Percentiles rank a stretch among this genome's conserved stretches.
These are phyloP conservation scores for Papilio protenor DNA, from an alignment of 2,888 invertebrate genomes.

Conservation along the genomic window DNA sequence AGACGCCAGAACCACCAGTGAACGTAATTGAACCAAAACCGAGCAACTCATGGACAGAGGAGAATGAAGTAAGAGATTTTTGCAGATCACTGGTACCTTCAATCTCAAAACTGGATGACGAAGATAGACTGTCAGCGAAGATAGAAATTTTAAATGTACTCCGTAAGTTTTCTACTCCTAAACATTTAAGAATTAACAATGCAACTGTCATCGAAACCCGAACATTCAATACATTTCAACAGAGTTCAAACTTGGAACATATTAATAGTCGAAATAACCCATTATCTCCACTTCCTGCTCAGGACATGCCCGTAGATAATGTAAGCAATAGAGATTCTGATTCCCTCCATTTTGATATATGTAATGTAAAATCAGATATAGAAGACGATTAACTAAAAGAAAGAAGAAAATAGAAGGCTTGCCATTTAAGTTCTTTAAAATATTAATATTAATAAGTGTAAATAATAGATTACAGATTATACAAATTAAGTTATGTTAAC, in stretches of 20 bases:
- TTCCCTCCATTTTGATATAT: background rate
- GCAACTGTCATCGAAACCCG: background rate
- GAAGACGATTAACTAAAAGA: background rate
- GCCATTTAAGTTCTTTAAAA: background rate
- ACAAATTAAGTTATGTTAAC: too few relatives aligned
- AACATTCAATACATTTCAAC: constrained; percentile 8
- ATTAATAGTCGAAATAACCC: background rate
- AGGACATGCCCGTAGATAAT: background rate
- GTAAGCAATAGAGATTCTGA: background rate
- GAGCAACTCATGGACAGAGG: background rate
- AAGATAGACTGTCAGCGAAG: constrained; percentile 12
- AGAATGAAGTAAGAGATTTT: constrained; percentile 14
- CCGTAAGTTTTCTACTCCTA: background rate
- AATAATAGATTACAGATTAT: background rate
- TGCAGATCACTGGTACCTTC: constrained; percentile 17
- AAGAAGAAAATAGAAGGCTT: background rate
- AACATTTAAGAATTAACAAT: background rate
- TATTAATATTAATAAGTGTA: background rate
- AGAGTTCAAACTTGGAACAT: background rate
- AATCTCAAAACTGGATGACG: background rate
- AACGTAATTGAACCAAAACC: background rate
- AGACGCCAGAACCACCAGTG: background rate
- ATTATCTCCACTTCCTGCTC: background rate
- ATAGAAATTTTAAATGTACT: constrained; percentile 13
- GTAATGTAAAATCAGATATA: constrained; percentile 5